Conservation (phyloP, 2,113 vertebrate species). For the Spermophilus dauricus region DNA sequence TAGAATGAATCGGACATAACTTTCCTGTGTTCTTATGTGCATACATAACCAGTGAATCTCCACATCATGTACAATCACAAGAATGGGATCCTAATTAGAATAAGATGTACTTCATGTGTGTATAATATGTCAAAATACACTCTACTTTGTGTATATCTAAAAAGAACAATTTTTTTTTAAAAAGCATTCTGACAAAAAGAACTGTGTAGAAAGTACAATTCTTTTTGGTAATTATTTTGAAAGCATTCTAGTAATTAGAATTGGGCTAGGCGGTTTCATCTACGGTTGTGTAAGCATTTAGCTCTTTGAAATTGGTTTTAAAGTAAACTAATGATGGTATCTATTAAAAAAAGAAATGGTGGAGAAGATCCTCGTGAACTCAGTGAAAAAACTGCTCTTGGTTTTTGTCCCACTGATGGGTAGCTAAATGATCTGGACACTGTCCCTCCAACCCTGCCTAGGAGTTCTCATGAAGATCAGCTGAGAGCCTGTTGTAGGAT, state of each 20-base stretch:
- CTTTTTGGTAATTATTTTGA: constrained; percentile 28
- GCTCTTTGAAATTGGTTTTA: background rate
- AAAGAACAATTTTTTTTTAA: no score
- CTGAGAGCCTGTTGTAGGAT: background rate
- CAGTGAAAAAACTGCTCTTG: background rate
- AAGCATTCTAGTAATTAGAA: background rate
- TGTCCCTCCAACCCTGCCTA: background rate
- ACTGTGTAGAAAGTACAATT: background rate
- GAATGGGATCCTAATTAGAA: no score
- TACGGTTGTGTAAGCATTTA: background rate
- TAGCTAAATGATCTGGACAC: background rate
- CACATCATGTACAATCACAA: no score
- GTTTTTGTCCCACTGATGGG: background rate
- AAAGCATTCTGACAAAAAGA: background rate
- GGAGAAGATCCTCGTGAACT: background rate
- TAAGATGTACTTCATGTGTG: no score
- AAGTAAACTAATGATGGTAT: background rate
- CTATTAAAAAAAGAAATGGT: no score
- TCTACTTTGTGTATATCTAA: no score
- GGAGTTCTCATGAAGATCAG: background rate
- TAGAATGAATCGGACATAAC: no score
- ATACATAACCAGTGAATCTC: no score
- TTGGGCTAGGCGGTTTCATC: background rate
- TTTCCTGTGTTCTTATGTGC: no score
- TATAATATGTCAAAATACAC: no score